These are phyloP conservation scores for Caenorhabditis doughertyi DNA, from an alignment of 2,888 invertebrate species.

Conservation along the genomic window DNA sequence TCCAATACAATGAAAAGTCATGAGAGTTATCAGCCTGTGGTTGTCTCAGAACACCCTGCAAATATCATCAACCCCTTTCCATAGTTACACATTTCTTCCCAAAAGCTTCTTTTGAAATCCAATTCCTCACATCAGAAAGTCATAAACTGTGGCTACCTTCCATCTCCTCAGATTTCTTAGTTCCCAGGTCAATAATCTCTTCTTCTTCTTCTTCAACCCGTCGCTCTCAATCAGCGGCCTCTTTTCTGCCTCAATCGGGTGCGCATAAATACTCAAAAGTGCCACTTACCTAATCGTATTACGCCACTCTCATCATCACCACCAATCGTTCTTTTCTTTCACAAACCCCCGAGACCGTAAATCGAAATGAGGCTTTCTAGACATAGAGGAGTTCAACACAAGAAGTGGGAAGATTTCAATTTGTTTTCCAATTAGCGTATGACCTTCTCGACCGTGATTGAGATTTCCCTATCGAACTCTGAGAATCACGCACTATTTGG, in stretches of 20 bases:
- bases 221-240: constrained; percentile 53
- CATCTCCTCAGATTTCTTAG: constrained; percentile 17
- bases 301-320: constrained; percentile 52
- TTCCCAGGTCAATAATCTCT: constrained; percentile 61
- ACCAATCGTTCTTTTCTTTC: background rate
- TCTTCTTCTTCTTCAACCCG: constrained; percentile 12
- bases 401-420: constrained; percentile 53
- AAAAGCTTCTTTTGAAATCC: background rate
- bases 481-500: background rate
- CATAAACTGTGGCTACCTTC: constrained; percentile 32
- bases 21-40: too few relatives aligned
- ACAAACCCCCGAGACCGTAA: constrained; percentile 39
- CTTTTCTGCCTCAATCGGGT: constrained; percentile 24
- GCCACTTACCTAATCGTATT: constrained; percentile 63
- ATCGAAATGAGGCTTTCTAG: constrained; percentile 12
- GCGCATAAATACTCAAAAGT: constrained; percentile 60
- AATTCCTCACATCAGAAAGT: constrained; percentile 45
- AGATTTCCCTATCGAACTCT: constrained; percentile 9
- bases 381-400: background rate
- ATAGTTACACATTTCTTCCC: constrained; percentile 3
- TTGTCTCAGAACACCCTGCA: too few relatives aligned
- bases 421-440: constrained; percentile 62
- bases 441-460: constrained; percentile 55
- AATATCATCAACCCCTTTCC: too few relatives aligned
- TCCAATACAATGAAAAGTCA: too few relatives aligned